A percentile compares a stretch with the other conserved stretches of the same genome.
Conservation (phyloP, 2,888 invertebrate species). For the Acanthoscelides obtectus region DNA sequence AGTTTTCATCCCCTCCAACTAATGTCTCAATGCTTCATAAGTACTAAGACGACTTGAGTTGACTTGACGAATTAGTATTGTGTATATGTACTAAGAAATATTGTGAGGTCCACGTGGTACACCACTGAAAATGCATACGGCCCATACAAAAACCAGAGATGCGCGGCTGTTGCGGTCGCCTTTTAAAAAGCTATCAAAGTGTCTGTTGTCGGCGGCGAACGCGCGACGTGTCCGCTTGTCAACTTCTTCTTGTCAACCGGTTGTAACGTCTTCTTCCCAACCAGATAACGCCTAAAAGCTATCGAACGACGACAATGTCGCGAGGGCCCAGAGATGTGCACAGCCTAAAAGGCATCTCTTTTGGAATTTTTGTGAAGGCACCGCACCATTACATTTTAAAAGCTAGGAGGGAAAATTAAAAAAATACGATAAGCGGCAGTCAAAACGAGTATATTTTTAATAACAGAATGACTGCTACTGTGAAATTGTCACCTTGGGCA, state of each 20-base stretch:
- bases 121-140: background rate
- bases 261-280: conserved; percentile 26
- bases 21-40: no score
- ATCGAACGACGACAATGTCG: conserved; percentile 23
- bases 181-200: background rate
- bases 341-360: conserved; percentile 15
- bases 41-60: no score
- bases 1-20: no score
- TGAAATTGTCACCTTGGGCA: no score
- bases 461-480: no score
- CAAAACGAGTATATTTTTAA: no score
- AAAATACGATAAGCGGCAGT: no score
- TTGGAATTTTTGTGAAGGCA: background rate
- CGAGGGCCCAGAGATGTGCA: conserved; percentile 9
- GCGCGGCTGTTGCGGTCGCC: background rate
- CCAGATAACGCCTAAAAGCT: conserved; percentile 28
- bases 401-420: no score
- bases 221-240: conserved; percentile 29
- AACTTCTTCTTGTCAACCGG: conserved; percentile 33
- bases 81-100: no score
- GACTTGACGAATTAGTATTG: no score
- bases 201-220: conserved; percentile 1
- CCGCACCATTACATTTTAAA: background rate
- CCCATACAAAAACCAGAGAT: background rate
- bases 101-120: no score